Evolutionary conservation across 2,888 invertebrate genomes (phyloP).

Genomic region (Orthonychiurus folsomi): DNA sequence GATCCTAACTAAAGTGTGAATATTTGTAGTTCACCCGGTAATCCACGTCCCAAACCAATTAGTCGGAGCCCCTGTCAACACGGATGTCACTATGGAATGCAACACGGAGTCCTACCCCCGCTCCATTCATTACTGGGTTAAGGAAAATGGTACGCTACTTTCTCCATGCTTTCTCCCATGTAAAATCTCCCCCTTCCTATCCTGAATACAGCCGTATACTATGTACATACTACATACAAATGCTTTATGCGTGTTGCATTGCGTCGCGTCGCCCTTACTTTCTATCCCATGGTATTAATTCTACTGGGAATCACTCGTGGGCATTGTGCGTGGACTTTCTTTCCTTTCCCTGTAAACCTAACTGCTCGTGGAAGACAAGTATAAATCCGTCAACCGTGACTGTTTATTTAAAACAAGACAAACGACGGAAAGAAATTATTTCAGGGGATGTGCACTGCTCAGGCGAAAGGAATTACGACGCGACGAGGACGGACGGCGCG

Average conservation of each 20-base stretch:
- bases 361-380: background rate
- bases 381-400: background rate
- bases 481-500: too few relatives aligned
- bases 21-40: slow-evolving; percentile 66
- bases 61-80: slow-evolving; percentile 76
- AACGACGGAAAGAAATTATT: background rate
- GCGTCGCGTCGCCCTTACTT: too few relatives aligned
- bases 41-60: slow-evolving; percentile 87
- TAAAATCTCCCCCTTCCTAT: too few relatives aligned
- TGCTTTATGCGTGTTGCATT: too few relatives aligned
- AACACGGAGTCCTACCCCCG: slow-evolving; percentile 76
- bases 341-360: too few relatives aligned
- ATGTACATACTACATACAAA: too few relatives aligned
- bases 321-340: background rate
- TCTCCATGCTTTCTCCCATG: background rate
- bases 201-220: too few relatives aligned
- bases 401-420: background rate
- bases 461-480: background rate
- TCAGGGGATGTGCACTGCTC: background rate
- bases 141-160: slow-evolving; percentile 76
- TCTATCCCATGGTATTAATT: background rate
- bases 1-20: too few relatives aligned
- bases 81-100: slow-evolving; percentile 79
- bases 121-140: slow-evolving; percentile 75
- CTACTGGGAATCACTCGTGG: background rate